Percentiles rank a stretch among this genome's conserved stretches.
Conservation (phyloP, 2,888 invertebrate genomes). For the Hymenopus coronatus region DNA sequence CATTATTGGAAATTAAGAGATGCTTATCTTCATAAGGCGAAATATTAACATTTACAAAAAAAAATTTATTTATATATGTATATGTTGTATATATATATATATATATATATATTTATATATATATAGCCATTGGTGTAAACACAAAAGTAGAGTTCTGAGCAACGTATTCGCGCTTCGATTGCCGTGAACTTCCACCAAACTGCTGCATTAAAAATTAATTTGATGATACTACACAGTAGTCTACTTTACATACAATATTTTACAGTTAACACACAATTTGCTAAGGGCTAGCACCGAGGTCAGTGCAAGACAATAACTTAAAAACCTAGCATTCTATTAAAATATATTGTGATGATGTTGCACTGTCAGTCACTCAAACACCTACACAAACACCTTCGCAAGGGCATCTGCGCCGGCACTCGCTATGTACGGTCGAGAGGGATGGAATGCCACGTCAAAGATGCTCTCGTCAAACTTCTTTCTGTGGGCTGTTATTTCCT, state of each 20-base stretch:
- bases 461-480: conserved; percentile 99
- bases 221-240: conserved; percentile 31
- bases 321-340: not conserved
- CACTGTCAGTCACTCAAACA: not conserved
- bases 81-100: conserved; percentile 7
- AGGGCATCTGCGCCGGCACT: conserved; percentile 98
- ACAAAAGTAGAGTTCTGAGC: conserved; percentile 9
- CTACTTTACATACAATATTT: conserved; percentile 47
- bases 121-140: not conserved
- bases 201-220: conserved; percentile 1
- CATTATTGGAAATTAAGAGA: not conserved
- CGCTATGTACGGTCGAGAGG: conserved; percentile 96
- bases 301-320: not conserved
- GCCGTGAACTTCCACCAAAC: conserved; percentile 11
- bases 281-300: not conserved
- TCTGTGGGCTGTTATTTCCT: conserved; percentile 98
- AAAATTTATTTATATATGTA: conserved; percentile 16
- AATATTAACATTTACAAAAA: conserved; percentile 18
- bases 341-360: not conserved
- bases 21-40: conserved; percentile 12
- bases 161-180: not conserved
- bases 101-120: too few species aligned
- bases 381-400: conserved; percentile 95
- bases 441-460: conserved; percentile 98
- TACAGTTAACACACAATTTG: conserved; percentile 47